A percentile compares a stretch with the other conserved stretches of the same genome.
Evolutionary conservation across 1,140 invertebrate species (phyloP).

Genomic region (Galleria mellonella): DNA sequence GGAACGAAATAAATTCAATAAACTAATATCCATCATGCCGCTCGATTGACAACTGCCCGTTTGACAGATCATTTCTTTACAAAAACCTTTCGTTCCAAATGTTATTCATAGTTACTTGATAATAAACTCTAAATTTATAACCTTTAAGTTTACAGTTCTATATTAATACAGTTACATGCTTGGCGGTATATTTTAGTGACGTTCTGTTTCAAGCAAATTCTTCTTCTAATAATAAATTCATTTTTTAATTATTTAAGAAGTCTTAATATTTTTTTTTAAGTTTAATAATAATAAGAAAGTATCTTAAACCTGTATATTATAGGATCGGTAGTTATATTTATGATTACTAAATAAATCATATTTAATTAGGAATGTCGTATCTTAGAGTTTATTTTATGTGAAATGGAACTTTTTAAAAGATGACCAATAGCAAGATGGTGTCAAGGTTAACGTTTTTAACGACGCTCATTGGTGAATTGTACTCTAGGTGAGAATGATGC

Average conservation of each 20-base stretch:
- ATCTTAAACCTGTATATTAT: no score
- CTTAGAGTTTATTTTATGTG: not conserved
- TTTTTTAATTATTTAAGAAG: no score
- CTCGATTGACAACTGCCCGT: slow-evolving; percentile 5
- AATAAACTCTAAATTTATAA: no score
- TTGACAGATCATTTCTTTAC: slow-evolving; percentile 1
- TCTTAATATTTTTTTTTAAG: no score
- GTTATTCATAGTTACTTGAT: no score
- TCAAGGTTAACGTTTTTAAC: not conserved
- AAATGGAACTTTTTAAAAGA: not conserved
- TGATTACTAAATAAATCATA: no score
- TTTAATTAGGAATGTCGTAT: no score
- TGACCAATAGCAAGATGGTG: not conserved
- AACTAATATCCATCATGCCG: slow-evolving; percentile 14
- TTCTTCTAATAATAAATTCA: no score
- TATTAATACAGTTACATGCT: not conserved
- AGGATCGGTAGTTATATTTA: no score
- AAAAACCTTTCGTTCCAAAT: no score
- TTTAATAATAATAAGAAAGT: no score
- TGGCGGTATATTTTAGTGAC: not conserved
- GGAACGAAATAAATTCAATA: slow-evolving; percentile 12
- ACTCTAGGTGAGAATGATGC: not conserved
- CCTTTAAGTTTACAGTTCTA: no score
- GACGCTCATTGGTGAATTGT: not conserved
- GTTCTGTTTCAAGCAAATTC: not conserved